Base-by-base conservation (phyloP, 2,888 invertebrate genomes). In the Himalopsyche kuldschensis region DNA sequence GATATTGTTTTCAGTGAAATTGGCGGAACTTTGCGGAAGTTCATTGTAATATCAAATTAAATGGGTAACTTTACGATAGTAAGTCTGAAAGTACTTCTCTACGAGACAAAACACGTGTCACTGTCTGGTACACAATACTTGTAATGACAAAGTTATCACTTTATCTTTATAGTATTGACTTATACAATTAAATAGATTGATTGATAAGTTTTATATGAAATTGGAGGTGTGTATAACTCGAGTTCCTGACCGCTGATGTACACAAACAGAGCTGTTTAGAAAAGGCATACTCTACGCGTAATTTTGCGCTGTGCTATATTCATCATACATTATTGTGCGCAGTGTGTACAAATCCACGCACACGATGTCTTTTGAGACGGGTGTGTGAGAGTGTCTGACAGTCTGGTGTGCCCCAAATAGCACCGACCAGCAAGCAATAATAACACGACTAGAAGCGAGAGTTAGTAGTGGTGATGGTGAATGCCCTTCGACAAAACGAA, bases 401-500 rank as follows among this genome's bases (percentile, higher is more conserved):
- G 55, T 55, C 55, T 75, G 76, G 31, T 75, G 35, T 75, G 76
- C 31, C 20, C 32, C 35, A 75, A 75, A 75, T 75, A 75, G 76
- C 78, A 17, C 78, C 20, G 35, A n/a, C 78, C 55, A 55, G 20
- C 55, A 41, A 41, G 6, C 5, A n/a, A 55, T 20, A n/a, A 55
- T 55, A 55, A n/a, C 24, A 20, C 24, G 24, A 55, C 55, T 55
- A 55, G 55, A 55, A 24, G 24, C 55, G 55, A 55, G 55, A 55
- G 55, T 48, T 4, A n/a, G 17, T 55, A 20, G 55, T 55, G 55
- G 55, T 55, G 24, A 24, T 55, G 55, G 55, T 55, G 75, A 85
- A 85, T 83, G 85, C 84, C 84, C 84, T 84, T 82, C 84, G 84
- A 48, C 41, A 82, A 80, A 82, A 82, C 84, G 84, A 85, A 85